phyloP scores from a whole-genome alignment of 2,113 vertebrate genomes.

The Sigmodon hispidus region DNA sequence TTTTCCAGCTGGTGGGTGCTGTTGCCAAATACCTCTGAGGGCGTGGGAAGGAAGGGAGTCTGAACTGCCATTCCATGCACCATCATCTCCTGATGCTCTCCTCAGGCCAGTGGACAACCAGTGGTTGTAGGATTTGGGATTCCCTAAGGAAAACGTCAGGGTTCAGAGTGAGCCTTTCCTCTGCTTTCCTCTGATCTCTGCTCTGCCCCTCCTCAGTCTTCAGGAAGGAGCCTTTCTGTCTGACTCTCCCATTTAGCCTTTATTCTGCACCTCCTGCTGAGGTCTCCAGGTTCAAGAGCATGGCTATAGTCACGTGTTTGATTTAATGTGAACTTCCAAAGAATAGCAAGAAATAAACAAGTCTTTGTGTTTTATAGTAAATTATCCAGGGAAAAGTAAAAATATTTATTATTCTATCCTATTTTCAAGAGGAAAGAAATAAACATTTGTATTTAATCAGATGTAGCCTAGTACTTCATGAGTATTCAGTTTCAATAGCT shows the following conservation, averaged over 20 bases:
- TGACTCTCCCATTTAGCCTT: not conserved
- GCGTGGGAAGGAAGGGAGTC: not conserved
- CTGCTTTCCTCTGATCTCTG: not conserved
- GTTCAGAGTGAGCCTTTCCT: not conserved
- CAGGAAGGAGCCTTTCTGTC: not conserved
- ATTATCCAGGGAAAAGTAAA: conserved; percentile 19
- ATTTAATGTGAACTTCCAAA: conserved; percentile 6
- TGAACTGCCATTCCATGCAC: not conserved
- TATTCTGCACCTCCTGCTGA: not conserved
- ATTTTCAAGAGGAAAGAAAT: conserved; percentile 49
- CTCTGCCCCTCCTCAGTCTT: not conserved
- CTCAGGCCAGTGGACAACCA: not conserved
- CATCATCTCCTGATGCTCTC: not conserved
- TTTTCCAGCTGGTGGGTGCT: not conserved
- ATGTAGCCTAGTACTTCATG: not conserved
- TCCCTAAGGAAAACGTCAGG: not conserved
- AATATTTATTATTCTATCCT: not conserved
- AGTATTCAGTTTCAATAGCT: conserved; percentile 33
- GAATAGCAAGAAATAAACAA: not conserved
- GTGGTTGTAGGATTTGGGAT: not conserved
- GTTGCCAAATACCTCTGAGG: not conserved
- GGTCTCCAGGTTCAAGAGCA: not conserved
- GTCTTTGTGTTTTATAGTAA: conserved; percentile 2
- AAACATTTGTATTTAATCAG: conserved; percentile 29
- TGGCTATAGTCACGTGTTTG: not conserved